phyloP scores from a whole-genome alignment of 2,888 invertebrate species.

The Hirtodrosophila histrioides region DNA sequence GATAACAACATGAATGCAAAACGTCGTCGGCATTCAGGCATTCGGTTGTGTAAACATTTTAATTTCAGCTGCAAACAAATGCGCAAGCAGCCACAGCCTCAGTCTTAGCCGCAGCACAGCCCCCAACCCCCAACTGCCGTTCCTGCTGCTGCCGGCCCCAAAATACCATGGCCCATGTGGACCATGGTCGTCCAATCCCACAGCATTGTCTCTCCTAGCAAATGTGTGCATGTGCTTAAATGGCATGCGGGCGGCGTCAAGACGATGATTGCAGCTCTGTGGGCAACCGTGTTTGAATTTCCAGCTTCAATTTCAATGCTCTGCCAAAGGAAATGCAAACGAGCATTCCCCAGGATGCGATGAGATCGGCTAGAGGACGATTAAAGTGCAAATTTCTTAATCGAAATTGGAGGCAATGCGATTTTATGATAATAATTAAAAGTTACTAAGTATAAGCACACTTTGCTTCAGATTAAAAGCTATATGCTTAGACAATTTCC shows the following conservation, averaged over 20 bases:
- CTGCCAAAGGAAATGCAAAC: constrained; percentile 3
- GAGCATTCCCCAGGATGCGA: neutral
- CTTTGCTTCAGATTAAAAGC: too few relatives aligned
- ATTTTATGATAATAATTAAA: neutral
- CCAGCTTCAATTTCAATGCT: constrained; percentile 56
- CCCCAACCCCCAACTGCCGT: constrained; percentile 1
- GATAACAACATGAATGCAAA: constrained; percentile 62
- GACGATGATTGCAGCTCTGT: constrained; percentile 60
- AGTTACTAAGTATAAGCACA: too few relatives aligned
- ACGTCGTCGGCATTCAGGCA: constrained; percentile 68
- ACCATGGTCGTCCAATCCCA: constrained; percentile 66
- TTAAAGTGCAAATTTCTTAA: neutral
- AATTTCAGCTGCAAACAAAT: constrained; percentile 77
- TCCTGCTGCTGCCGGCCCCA: constrained; percentile 13
- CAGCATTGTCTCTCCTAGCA: constrained; percentile 44
- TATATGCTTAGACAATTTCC: too few relatives aligned
- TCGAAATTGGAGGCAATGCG: neutral
- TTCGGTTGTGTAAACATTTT: constrained; percentile 77
- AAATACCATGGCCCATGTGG: constrained; percentile 56
- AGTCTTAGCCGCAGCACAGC: constrained; percentile 22
- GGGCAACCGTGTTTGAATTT: constrained; percentile 45
- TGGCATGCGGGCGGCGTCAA: constrained; percentile 28
- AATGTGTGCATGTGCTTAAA: constrained; percentile 15
- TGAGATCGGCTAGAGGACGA: neutral
- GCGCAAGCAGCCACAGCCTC: constrained; percentile 60